Percentiles rank a stretch among this genome's conserved stretches.
Evolutionary conservation across 2,888 invertebrate genomes (phyloP).

Genomic region (Synergus umbraculus): DNA sequence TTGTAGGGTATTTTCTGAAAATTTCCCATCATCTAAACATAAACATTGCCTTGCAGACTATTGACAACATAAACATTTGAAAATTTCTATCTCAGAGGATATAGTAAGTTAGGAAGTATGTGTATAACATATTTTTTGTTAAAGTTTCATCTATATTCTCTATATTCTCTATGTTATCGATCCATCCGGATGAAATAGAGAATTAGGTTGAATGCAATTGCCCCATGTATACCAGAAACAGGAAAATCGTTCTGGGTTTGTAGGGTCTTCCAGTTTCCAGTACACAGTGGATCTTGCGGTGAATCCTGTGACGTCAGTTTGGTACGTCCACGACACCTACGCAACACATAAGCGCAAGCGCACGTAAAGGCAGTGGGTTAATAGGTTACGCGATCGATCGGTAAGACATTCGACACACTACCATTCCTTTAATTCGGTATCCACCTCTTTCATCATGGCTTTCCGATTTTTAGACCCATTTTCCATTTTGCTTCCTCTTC

Average conservation of each 20-base stretch:
- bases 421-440: slow-evolving; percentile 63
- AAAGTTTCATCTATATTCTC: neutral
- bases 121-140: neutral
- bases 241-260: neutral
- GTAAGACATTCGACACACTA: slow-evolving; percentile 61
- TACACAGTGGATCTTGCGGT: slow-evolving; percentile 67
- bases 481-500: slow-evolving; percentile 42
- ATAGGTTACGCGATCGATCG: slow-evolving; percentile 76
- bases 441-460: slow-evolving; percentile 39
- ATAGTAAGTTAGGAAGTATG: too few species aligned
- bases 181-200: neutral
- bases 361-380: slow-evolving; percentile 70
- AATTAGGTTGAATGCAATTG: neutral
- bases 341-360: slow-evolving; percentile 59
- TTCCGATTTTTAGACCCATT: slow-evolving; percentile 41
- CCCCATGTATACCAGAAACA: neutral
- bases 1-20: neutral
- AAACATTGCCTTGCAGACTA: neutral
- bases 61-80: neutral
- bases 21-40: neutral
- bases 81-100: too few species aligned
- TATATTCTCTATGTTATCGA: neutral
- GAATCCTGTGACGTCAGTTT: slow-evolving; percentile 70
- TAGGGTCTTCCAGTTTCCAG: neutral
- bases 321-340: slow-evolving; percentile 64